phyloP scores from a whole-genome alignment of 1,140 invertebrate genomes.

The Drosophila repletoides region DNA sequence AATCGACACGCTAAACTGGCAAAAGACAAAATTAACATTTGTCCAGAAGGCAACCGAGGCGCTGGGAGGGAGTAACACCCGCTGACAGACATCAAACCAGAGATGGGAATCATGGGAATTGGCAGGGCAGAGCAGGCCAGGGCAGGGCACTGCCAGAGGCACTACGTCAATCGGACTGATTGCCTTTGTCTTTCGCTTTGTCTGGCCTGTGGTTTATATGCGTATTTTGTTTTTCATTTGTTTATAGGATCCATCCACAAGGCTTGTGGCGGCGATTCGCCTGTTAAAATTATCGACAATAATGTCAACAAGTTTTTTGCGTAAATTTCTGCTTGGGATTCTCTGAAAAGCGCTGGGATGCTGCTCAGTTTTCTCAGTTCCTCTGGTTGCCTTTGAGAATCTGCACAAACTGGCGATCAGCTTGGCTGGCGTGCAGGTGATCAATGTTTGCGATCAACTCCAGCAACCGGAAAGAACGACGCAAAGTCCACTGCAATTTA shows the following conservation, averaged over 20 bases:
- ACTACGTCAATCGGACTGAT: slow-evolving; percentile 43
- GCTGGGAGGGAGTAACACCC: slow-evolving; percentile 19
- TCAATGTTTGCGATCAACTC: slow-evolving; percentile 63
- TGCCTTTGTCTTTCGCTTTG: slow-evolving; percentile 47
- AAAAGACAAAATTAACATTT: slow-evolving; percentile 79
- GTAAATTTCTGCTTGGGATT: slow-evolving; percentile 19
- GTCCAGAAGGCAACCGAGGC: slow-evolving; percentile 3
- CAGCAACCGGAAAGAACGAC: slow-evolving; percentile 50
- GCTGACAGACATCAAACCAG: slow-evolving; percentile 29
- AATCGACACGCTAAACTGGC: slow-evolving; percentile 80
- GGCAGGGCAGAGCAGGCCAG: background rate
- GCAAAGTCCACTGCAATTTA: slow-evolving; percentile 56
- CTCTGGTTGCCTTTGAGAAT: background rate
- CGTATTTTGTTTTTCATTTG: slow-evolving; percentile 61
- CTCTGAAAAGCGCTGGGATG: no score
- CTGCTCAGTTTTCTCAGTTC: background rate
- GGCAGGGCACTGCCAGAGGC: slow-evolving; percentile 12
- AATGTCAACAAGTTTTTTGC: slow-evolving; percentile 72
- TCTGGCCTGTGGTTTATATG: slow-evolving; percentile 15
- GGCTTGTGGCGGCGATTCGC: slow-evolving; percentile 38
- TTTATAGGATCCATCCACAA: slow-evolving; percentile 52
- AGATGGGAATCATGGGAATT: slow-evolving; percentile 22
- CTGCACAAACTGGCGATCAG: background rate
- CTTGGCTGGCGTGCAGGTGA: slow-evolving; percentile 55
- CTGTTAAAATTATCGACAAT: slow-evolving; percentile 75